Conservation (phyloP, 1,140 invertebrate genomes). For the Zaprionus tsacasi region DNA sequence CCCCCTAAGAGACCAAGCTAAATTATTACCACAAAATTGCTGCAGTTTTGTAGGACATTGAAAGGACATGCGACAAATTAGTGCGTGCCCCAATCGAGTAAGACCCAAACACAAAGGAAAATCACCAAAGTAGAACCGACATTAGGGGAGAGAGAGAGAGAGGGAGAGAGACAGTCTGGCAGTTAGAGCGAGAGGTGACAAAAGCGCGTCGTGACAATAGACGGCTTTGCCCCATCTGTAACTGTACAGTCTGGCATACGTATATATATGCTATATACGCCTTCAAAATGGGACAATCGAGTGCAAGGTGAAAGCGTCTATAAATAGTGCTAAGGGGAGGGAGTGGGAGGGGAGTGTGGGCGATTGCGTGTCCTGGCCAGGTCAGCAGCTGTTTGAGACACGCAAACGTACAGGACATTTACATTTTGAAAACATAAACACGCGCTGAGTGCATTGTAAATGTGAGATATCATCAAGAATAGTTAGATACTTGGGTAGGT, state of each 20-base stretch:
- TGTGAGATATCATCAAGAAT: conserved; percentile 2
- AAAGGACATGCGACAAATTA: conserved; percentile 74
- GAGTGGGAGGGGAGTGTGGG: conserved; percentile 10
- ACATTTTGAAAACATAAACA: conserved; percentile 56
- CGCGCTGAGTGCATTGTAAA: conserved; percentile 55
- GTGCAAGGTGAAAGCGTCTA: conserved; percentile 53
- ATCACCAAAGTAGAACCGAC: conserved; percentile 35
- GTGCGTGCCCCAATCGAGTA: conserved; percentile 68
- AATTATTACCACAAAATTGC: conserved; percentile 31
- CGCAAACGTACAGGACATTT: conserved; percentile 67
- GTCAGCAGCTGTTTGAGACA: conserved; percentile 61
- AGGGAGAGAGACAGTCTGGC: not conserved
- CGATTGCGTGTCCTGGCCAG: conserved; percentile 65
- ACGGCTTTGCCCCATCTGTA: conserved; percentile 1
- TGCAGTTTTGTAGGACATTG: conserved; percentile 72
- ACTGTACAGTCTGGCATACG: conserved; percentile 8
- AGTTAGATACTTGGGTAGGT: not conserved
- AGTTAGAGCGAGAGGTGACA: conserved; percentile 21
- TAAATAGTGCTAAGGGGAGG: too few relatives aligned
- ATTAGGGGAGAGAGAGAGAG: not conserved
- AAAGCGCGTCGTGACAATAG: conserved; percentile 29
- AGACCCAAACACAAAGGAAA: conserved; percentile 47
- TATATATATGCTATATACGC: not conserved
- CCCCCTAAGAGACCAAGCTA: not conserved
- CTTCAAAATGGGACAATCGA: conserved; percentile 54